Base-by-base conservation (phyloP, 2,113 vertebrate species). In the Alethe diademata region DNA sequence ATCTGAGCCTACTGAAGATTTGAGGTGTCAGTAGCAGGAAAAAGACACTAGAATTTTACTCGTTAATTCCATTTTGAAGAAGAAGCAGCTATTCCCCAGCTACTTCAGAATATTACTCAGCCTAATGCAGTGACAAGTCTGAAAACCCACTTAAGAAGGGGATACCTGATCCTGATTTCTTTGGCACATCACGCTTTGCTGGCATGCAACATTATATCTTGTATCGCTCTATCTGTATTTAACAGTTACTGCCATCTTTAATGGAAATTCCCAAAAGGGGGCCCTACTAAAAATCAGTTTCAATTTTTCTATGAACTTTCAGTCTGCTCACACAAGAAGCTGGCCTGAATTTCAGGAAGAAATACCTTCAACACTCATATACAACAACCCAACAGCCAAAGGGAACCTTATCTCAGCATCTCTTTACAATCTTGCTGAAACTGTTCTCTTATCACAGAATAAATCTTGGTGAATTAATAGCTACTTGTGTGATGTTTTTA, bases 391-490 rank as follows among this genome's bases (percentile, higher is more conserved):
- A 6, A 73, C 4, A 74, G 56, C 65, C 70, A 38, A 76, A 89
- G 38, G 36, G 78, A 91, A 31, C n/a, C 23, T 66, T 65, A 80
- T 83, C 90, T 81, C 61, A 87, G 47, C 33, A 84, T 48, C 84
- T 84, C 80, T 61, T 73, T 48, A 69, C 29, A 62, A 76, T 84
- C 48, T 56, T 54, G 56, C 56, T 78, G 84, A 89, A 95, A 89
- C 53, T 33, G 33, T 60, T 80, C 20, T 43, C 75, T 76, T 71
- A 84, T 89, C 53, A 78, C 48, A 6, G 2, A 92, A 81, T 78
- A 74, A 89, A 87, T 73, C 80, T 51, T 7, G 36, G 45, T 76
- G 78, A 93, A 81, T 78, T 86, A 91, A 61, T 47, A 78, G 88
- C 70, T 75, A 50, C 58, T 22, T 28, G 42, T 92, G 33, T 9